Conservation (phyloP, 2,888 invertebrate species). For the Xestobium rufovillosum region DNA sequence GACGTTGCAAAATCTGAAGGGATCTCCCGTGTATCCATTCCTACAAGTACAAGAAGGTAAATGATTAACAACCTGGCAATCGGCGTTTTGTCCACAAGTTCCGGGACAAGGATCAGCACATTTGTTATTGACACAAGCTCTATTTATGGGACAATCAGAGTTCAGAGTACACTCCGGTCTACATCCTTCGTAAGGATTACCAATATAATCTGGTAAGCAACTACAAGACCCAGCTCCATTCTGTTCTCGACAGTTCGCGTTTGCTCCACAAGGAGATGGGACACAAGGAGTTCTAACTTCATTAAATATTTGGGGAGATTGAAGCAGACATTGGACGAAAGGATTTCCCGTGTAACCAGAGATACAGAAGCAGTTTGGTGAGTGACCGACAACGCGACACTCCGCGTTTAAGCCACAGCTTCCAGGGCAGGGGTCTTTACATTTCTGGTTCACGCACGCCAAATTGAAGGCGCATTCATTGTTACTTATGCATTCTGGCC, state of each 20-base stretch:
- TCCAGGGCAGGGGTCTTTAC: conserved; percentile 64
- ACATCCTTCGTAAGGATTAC: conserved; percentile 61
- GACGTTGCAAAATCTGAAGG: conserved; percentile 33
- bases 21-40: conserved; percentile 47
- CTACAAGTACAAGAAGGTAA: conserved; percentile 45
- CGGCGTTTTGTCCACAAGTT: conserved; percentile 59
- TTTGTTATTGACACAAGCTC: conserved; percentile 64
- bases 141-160: conserved; percentile 58
- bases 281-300: conserved; percentile 48
- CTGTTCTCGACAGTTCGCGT: conserved; percentile 60
- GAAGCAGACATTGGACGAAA: conserved; percentile 50
- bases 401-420: conserved; percentile 64
- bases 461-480: conserved; percentile 60
- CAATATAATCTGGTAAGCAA: conserved; percentile 58
- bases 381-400: conserved; percentile 69
- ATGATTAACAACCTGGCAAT: conserved; percentile 48
- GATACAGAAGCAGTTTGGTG: conserved; percentile 61
- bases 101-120: conserved; percentile 54
- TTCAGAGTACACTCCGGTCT: conserved; percentile 66
- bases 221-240: conserved; percentile 52
- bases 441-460: conserved; percentile 66
- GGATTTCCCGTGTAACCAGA: conserved; percentile 63
- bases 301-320: too few relatives aligned
- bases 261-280: conserved; percentile 60
- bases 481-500: conserved; percentile 67